Evolutionary conservation across 2,888 invertebrate genomes (phyloP), one percentile per base, ranked within the genome.

Genomic region (Pristionchus arcanus): DNA sequence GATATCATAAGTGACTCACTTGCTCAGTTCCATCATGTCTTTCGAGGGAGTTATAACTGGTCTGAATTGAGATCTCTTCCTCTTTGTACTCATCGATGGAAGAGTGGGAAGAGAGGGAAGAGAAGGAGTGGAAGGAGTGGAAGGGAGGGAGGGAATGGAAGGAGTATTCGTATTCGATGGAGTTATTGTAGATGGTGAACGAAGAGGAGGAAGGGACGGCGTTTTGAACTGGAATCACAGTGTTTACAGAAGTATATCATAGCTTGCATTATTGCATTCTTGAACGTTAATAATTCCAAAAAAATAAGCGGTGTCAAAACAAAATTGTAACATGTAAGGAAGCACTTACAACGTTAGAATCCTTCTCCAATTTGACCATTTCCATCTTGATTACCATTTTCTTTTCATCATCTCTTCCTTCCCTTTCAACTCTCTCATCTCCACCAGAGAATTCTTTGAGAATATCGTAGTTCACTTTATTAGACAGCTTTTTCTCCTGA

Each of bases 391-490:
- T 31, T 5, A 85, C 59, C n/a, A 19, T 85, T 59, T 85, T 85
- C 11, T 59, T 59, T 25, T 85, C 84, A 9, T 85, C 55, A 55
- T 84, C 31, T 49, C 55, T 31, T 15, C 31, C 49, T 49, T 28
- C 42, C 49, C 83, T 85, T 15, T 59, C 81, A 2, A 49, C 53
- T 53, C 81, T 59, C 21, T 85, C 84, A 59, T 85, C 84, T 34
- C 55, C 84, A 28, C 87, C 87, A 53, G 87, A 88, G 74, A 88
- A 74, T 34, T 92, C 92, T 83, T 93, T 93, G 59, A 99, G 96
- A 68, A 98, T 98, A 93, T 99, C 98, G 95, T 99, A 99, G 96
- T 99, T 98, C 90, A 99, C 98, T 96, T 99, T 99, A 9, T 97
- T 97, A 5, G 99, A 99, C 92, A 99, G 97, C 95, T 97, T 97